Evolutionary conservation across 2,888 invertebrate species (phyloP), one percentile per base, ranked within the genome.

Genomic region (Drosophila mimica): DNA sequence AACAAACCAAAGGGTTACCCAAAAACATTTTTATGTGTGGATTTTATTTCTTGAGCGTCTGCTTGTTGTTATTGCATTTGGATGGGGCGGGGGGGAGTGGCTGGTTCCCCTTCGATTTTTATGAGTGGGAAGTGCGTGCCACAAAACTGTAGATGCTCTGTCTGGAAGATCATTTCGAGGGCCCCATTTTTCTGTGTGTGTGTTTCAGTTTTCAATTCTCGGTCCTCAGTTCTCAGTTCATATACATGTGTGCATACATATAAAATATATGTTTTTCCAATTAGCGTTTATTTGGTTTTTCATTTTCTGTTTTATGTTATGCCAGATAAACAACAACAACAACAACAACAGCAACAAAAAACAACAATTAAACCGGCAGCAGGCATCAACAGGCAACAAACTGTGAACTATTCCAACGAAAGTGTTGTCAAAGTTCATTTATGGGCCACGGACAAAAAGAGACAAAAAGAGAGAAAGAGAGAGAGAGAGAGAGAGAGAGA

Each of bases 261-360:
- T 89, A 87, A 89, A 87, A 88, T 87, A 87, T 87, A 89, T 87
- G 89, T 76, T 88, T 89, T 88, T 88, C 87, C 89, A 88, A 88
- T 88, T 88, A 88, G 87, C 87, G 88, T 89, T 88, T 89, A 89
- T 88, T 88, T 89, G 88, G 89, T 83, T 89, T 88, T 89, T 88
- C 90, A 89, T 88, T 88, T 81, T 88, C 76, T 82, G 86, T 81
- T 88, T 82, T 82, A 88, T 83, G 88, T 77, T 76, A 69, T 76
- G 77, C 66, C 73, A 74, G 85, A 87, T 84, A 84, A 86, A 83
- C 86, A 88, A 73, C 72, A 76, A 65, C 53, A 54, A 43, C 43
- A 70, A 56, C 59, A 56, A 60, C 38, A 66, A 30, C 60, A 75
- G 3, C 25, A 25, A n/a, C n/a, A n/a, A n/a, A 61, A 63, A 65